phyloP scores from a whole-genome alignment of 2,888 invertebrate genomes.

The Thysanoteuthis rhombus region DNA sequence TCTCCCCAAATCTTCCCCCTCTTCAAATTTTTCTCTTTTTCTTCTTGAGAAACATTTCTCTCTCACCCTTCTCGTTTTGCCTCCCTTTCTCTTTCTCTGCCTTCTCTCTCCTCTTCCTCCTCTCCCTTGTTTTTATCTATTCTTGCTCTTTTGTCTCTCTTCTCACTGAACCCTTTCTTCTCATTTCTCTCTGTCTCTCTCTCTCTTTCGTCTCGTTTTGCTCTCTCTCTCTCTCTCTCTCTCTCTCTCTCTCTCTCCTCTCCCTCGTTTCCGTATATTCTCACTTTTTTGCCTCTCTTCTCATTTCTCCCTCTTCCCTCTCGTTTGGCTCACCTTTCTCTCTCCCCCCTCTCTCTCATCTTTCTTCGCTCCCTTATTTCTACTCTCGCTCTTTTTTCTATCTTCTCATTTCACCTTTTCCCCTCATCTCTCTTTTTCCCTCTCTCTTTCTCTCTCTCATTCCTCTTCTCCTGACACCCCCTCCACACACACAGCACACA shows the following conservation, averaged over 20 bases:
- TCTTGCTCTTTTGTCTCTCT: background rate
- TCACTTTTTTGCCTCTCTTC: background rate
- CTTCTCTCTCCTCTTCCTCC: background rate
- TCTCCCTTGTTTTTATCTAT: background rate
- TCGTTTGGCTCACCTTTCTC: background rate
- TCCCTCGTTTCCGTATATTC: background rate
- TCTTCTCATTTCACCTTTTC: fast-evolving
- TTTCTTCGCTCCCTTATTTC: too few species aligned
- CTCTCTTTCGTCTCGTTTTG: too few species aligned
- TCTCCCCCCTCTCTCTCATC: background rate
- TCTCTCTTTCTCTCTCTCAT: too few species aligned
- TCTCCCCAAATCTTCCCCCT: background rate
- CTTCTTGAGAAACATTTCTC: background rate
- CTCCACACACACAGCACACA: too few species aligned
- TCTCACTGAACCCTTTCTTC: background rate
- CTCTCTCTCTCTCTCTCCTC: background rate
- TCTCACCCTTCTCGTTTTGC: background rate
- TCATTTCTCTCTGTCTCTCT: background rate
- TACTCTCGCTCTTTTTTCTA: too few species aligned
- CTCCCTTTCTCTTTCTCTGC: background rate
- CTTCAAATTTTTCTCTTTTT: background rate
- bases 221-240: background rate
- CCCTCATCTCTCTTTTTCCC: too few species aligned
- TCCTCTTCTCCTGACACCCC: too few species aligned
- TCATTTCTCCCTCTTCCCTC: background rate